Conservation (phyloP, 2,797 vertebrate species). For the Emys orbicularis region DNA sequence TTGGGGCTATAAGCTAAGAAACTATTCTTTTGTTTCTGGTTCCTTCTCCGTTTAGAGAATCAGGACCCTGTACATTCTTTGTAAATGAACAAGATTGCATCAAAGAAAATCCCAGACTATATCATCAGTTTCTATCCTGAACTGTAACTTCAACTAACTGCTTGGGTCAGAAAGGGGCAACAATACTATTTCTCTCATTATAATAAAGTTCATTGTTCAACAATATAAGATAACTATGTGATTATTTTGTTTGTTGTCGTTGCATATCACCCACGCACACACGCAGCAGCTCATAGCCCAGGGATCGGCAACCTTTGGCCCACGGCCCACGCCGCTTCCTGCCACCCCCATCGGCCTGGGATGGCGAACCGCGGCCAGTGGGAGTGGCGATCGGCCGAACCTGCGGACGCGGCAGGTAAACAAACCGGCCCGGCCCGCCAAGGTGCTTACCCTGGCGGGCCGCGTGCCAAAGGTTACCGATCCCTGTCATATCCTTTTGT, state of each 20-base stretch:
- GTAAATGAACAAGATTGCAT: background rate
- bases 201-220: background rate
- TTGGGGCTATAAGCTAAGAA: background rate
- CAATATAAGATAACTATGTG: background rate
- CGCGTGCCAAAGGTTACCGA: no score
- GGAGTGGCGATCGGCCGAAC: no score
- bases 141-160: background rate
- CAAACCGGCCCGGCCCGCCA: no score
- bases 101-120: background rate
- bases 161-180: background rate
- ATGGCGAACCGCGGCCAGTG: no score
- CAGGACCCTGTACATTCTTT: background rate
- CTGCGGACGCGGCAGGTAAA: no score
- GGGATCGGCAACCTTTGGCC: no score
- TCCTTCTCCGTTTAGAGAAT: background rate
- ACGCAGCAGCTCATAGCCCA: background rate
- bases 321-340: no score
- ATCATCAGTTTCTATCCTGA: background rate
- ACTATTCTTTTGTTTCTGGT: background rate
- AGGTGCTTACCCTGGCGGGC: no score
- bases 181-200: background rate
- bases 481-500: background rate
- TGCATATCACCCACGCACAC: background rate
- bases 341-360: no score
- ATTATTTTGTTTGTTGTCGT: background rate